Evolutionary conservation across 2,888 invertebrate species (phyloP).

Genomic region (Clostera curtula): DNA sequence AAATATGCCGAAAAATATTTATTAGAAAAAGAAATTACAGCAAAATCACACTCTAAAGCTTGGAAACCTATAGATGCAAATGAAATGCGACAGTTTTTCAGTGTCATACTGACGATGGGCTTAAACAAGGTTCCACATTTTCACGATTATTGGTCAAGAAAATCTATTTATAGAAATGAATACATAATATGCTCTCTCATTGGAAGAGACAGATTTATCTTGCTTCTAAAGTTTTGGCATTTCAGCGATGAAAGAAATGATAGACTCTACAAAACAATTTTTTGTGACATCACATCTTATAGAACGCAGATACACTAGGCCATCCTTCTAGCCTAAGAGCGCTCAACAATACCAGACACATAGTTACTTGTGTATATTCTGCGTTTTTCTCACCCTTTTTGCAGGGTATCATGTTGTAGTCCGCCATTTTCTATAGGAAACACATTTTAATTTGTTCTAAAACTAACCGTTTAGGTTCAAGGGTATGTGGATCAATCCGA

Average conservation of each 20-base stretch:
- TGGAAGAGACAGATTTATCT: background rate
- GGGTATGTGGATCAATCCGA: background rate
- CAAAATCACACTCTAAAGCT: conserved; percentile 1
- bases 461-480: conserved; percentile 1
- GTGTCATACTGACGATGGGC: too few relatives aligned
- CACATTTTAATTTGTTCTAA: conserved; percentile 2
- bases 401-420: too few relatives aligned
- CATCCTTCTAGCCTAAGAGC: too few relatives aligned
- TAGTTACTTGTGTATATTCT: too few relatives aligned
- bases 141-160: too few relatives aligned
- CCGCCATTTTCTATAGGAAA: too few relatives aligned
- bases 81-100: conserved; percentile 1
- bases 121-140: too few relatives aligned
- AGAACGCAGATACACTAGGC: too few relatives aligned
- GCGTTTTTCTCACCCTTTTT: too few relatives aligned
- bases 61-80: conserved; percentile 1
- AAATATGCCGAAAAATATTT: conserved; percentile 1
- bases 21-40: conserved; percentile 1
- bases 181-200: background rate
- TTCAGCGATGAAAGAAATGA: background rate
- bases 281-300: too few relatives aligned
- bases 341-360: too few relatives aligned
- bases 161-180: background rate
- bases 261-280: conserved; percentile 1
- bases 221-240: conserved; percentile 1